phyloP scores from a whole-genome alignment of 35 echinoderm and acorn worm genomes.

The Anneissia japonica region DNA sequence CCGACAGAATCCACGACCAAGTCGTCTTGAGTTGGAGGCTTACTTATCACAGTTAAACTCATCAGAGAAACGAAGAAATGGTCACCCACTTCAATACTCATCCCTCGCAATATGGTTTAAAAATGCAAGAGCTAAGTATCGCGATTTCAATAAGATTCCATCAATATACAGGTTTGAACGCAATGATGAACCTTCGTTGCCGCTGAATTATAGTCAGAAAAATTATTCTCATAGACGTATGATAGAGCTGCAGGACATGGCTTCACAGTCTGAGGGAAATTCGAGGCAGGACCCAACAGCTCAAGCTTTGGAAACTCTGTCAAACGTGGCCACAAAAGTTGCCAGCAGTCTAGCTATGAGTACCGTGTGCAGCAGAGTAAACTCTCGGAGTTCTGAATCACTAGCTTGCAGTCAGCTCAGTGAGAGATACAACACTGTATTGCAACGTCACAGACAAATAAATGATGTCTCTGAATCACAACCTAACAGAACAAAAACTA shows the following conservation, averaged over 20 bases:
- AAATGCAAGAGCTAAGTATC: conserved; percentile 87
- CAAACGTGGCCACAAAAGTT: background rate
- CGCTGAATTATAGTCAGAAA: background rate
- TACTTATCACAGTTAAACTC: conserved; percentile 85
- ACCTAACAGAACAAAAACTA: background rate
- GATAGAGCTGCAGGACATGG: background rate
- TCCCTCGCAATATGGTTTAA: conserved; percentile 98
- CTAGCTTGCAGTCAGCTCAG: background rate
- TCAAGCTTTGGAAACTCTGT: background rate
- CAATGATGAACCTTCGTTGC: background rate
- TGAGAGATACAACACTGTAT: background rate
- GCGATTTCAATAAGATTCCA: conserved; percentile 7
- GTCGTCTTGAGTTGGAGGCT: conserved; percentile 62
- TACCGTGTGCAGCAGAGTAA: background rate
- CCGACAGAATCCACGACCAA: conserved; percentile 77
- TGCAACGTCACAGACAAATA: background rate
- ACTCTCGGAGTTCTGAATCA: background rate
- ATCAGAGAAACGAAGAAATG: conserved; percentile 64
- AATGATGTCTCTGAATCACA: background rate
- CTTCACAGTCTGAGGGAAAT: background rate
- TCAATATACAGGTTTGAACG: background rate
- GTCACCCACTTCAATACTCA: conserved; percentile 79
- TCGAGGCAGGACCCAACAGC: background rate
- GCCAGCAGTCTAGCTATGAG: background rate
- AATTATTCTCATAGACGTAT: background rate